Percentiles rank a stretch among this genome's conserved stretches.
Conservation (phyloP, 2,888 invertebrate genomes). For the Leptura quadrifasciata region DNA sequence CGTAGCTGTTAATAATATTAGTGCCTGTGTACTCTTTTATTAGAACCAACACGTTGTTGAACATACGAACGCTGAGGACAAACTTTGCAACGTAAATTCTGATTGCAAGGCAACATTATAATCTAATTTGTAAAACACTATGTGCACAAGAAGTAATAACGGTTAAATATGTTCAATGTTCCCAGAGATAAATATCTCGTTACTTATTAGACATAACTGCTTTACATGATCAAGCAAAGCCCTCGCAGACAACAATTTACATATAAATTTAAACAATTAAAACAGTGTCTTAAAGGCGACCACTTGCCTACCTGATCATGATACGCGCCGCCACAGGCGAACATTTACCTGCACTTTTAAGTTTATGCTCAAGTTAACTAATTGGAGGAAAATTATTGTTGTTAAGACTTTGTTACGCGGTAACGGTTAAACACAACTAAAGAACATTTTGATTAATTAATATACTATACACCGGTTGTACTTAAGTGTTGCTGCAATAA, state of each 20-base stretch:
- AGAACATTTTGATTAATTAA: conserved; percentile 45
- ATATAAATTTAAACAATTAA: conserved; percentile 51
- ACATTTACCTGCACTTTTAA: background rate
- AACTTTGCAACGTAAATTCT: conserved; percentile 5
- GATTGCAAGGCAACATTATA: conserved; percentile 38
- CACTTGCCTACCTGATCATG: conserved; percentile 15
- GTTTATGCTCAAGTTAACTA: conserved; percentile 28
- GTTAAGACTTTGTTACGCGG: conserved; percentile 9
- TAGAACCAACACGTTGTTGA: conserved; percentile 5
- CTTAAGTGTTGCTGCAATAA: conserved; percentile 43
- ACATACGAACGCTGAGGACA: background rate
- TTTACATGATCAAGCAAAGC: conserved; percentile 16
- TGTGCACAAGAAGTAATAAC: conserved; percentile 47
- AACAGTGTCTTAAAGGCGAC: conserved; percentile 17
- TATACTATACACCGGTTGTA: conserved; percentile 32
- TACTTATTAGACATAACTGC: conserved; percentile 25
- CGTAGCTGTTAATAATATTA: conserved; percentile 17
- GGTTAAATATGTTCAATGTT: conserved; percentile 38
- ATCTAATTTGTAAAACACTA: conserved; percentile 45
- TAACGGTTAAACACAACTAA: background rate
- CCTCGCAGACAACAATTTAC: conserved; percentile 50
- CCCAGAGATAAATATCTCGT: conserved; percentile 30
- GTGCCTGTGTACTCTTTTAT: background rate
- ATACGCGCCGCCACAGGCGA: conserved; percentile 13
- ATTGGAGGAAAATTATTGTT: conserved; percentile 20